Conservation (phyloP, 35 echinoderm and acorn worm species). For the Ptychodera flava region DNA sequence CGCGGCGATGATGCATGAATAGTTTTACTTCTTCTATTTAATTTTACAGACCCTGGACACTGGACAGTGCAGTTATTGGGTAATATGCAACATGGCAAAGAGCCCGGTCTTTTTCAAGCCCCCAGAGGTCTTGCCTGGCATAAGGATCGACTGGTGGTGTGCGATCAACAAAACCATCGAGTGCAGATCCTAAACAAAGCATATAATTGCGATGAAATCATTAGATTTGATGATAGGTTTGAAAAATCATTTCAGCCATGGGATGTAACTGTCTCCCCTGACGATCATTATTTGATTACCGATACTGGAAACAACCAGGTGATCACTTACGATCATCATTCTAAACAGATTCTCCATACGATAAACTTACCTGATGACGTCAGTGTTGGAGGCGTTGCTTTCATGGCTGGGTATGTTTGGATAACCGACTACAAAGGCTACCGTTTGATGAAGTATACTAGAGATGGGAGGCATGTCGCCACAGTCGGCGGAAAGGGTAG, state of each 20-base stretch:
- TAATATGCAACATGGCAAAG: not conserved
- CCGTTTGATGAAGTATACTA: not conserved
- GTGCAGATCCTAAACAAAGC: not conserved
- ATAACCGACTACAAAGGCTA: not conserved
- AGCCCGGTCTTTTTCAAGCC: not conserved
- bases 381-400: not conserved
- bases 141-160: not conserved
- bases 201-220: not conserved
- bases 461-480: not conserved
- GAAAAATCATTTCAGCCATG: not conserved
- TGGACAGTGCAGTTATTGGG: too few species aligned
- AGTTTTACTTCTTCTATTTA: too few species aligned
- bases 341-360: not conserved
- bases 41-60: too few species aligned
- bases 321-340: not conserved
- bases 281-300: not conserved
- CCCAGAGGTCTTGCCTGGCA: not conserved
- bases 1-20: too few species aligned
- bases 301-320: not conserved
- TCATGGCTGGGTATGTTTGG: not conserved
- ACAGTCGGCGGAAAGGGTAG: too few species aligned
- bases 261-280: not conserved
- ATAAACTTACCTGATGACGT: not conserved
- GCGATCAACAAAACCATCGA: not conserved
- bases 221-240: not conserved